Base-by-base conservation (phyloP, 1,140 invertebrate species). In the Aphelenchoides besseyi region DNA sequence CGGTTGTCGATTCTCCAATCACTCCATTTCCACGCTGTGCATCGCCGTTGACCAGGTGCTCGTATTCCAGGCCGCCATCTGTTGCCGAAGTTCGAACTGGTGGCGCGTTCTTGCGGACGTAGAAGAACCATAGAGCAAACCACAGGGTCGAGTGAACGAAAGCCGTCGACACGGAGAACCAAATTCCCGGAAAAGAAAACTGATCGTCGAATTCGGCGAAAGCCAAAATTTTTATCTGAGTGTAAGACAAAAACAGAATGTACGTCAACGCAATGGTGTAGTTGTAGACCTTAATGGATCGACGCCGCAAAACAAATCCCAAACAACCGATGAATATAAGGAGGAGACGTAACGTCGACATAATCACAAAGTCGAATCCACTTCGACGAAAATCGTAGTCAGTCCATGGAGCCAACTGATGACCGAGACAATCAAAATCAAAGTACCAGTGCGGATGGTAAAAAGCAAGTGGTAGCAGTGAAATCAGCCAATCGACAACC, bases 151-250 rank as follows among this genome's bases (percentile, higher is more conserved):
- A 5, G 48, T 33, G 53, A 29, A 70, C 26, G 16, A 70, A 26
- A 5, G 12, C 73, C 41, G 48, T 48, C 8, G 33, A 0, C 28
- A 72, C 26, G n/a, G n/a, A 28, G 8, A 73, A 32, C 70, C 70
- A 72, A 26, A 72, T 12, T 2, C 70, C 70, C 26, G 18, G 29
- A 30, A 28, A 72, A 8, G 9, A 3, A 28, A 72, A 36, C 32
- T 72, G 70, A 5, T 30, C 16, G 1, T n/a, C 3, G 1, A 30
- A 3, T 48, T 72, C 70, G 52, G 70, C 18, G 48, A 72, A 72
- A 0, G 35, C 35, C 18, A 72, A 37, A 33, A 72, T 29, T 33
- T 55, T 66, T 16, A 1, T 35, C 12, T 32, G 36, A 12, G 8
- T 12, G 36, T 32, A 66, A 16, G 36, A 66, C 1, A 33, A n/a